phyloP scores from a whole-genome alignment of 64 coral and sea anemone genomes.

The Actinia tenebrosa region DNA sequence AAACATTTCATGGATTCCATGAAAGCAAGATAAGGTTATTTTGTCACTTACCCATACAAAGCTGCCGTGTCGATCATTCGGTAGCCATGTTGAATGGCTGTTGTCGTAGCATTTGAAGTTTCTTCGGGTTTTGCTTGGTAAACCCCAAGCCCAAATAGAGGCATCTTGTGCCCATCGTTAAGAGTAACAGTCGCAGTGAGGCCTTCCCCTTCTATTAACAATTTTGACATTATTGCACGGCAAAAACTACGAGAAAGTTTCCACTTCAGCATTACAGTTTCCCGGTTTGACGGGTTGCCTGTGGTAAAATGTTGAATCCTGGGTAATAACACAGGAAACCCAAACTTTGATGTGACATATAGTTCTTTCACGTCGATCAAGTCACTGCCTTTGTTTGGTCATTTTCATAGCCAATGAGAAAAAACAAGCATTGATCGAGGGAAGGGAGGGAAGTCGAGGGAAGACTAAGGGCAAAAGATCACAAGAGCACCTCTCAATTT shows the following conservation, averaged over 20 bases:
- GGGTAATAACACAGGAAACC: neutral
- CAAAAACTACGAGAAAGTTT: neutral
- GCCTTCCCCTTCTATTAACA: slow-evolving; percentile 12
- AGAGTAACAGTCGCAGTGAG: slow-evolving; percentile 17
- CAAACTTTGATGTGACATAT: neutral
- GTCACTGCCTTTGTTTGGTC: too few relatives aligned
- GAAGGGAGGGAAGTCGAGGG: too few relatives aligned
- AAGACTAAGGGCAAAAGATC: too few relatives aligned
- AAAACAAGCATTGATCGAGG: too few relatives aligned
- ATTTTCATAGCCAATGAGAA: too few relatives aligned
- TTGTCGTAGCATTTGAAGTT: neutral
- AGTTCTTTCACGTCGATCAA: too few relatives aligned
- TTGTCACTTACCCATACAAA: slow-evolving; percentile 29
- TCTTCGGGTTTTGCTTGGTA: slow-evolving; percentile 2
- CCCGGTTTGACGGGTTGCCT: neutral
- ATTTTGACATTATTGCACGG: neutral
- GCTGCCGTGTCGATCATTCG: slow-evolving; percentile 48
- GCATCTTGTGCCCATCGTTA: slow-evolving; percentile 45
- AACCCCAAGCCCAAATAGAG: slow-evolving; percentile 55
- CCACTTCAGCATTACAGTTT: neutral
- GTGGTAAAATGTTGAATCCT: neutral
- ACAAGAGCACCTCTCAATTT: too few relatives aligned
- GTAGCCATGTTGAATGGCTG: slow-evolving; percentile 57
- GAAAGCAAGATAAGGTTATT: too few relatives aligned
- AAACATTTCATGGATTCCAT: too few relatives aligned